A percentile compares a stretch with the other conserved stretches of the same genome.
These are phyloP conservation scores for Neodontobutis hainanensis DNA, from an alignment of 2,113 vertebrate genomes.

Conservation along the genomic window DNA sequence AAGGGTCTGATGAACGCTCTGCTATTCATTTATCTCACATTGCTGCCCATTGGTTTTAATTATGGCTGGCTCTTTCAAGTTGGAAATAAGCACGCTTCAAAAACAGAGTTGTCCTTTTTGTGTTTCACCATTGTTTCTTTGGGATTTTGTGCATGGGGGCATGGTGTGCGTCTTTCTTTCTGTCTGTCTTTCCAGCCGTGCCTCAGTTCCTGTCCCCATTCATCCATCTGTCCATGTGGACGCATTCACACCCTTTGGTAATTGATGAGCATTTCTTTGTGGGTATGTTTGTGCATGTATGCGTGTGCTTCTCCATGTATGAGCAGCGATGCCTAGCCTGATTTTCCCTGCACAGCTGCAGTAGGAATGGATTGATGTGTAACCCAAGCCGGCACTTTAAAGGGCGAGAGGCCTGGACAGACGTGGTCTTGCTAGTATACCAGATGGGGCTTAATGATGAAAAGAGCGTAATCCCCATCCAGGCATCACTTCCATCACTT, in stretches of 20 bases:
- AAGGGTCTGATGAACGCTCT: slow-evolving; percentile 53
- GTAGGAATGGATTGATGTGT: slow-evolving; percentile 94
- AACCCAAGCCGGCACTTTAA: slow-evolving; percentile 98
- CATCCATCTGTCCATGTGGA: slow-evolving; percentile 59
- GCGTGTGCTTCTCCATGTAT: slow-evolving; percentile 69
- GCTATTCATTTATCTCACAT: slow-evolving; percentile 89
- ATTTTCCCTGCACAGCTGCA: slow-evolving; percentile 95
- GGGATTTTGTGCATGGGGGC: slow-evolving; percentile 28
- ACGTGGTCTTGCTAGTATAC: slow-evolving; percentile 90
- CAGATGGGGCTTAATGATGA: slow-evolving; percentile 99
- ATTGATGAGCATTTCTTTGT: slow-evolving; percentile 63
- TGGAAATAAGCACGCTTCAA: slow-evolving; percentile 87
- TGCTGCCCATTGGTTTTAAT: slow-evolving; percentile 97
- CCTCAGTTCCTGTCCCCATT: slow-evolving; percentile 14
- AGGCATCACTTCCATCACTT: slow-evolving; percentile 94
- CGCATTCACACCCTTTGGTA: slow-evolving; percentile 71
- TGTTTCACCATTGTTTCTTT: slow-evolving; percentile 81
- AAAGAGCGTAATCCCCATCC: slow-evolving; percentile 97
- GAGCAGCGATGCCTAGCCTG: slow-evolving; percentile 65
- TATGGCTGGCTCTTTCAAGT: slow-evolving; percentile 90
- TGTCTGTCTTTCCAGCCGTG: slow-evolving; percentile 23
- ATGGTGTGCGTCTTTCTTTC: slow-evolving; percentile 12
- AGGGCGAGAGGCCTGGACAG: slow-evolving; percentile 96
- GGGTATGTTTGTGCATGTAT: slow-evolving; percentile 30
- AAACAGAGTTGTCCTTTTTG: slow-evolving; percentile 85